Evolutionary conservation across 2,113 vertebrate species (phyloP).

Genomic region (Labeo rohita): DNA sequence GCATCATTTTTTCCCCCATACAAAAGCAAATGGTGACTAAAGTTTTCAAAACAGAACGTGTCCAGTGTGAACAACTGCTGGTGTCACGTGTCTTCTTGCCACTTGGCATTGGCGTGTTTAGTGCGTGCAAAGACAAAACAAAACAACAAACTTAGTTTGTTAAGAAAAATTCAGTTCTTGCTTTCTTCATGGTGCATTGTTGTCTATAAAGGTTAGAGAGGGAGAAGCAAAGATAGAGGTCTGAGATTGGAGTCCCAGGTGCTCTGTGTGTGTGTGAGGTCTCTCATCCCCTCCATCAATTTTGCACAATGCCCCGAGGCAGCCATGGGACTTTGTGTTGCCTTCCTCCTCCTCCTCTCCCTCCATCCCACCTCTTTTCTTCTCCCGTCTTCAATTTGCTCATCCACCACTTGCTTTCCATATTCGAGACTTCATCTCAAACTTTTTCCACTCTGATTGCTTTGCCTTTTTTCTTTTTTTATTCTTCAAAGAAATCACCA

Average conservation of each 20-base stretch:
- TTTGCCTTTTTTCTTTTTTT: neutral
- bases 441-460: conserved; percentile 7
- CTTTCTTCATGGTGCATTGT: neutral
- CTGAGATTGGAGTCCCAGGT: conserved; percentile 48
- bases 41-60: neutral
- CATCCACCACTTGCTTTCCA: conserved; percentile 53
- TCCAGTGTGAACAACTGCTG: neutral
- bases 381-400: conserved; percentile 59
- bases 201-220: neutral
- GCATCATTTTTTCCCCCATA: neutral
- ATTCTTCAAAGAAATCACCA: neutral
- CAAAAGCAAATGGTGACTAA: neutral
- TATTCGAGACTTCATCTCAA: neutral
- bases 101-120: conserved; percentile 19
- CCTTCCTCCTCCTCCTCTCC: conserved; percentile 25
- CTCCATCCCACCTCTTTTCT: conserved; percentile 57
- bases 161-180: neutral
- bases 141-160: neutral
- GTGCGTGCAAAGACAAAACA: neutral
- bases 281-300: conserved; percentile 61
- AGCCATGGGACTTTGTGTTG: conserved; percentile 44
- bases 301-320: conserved; percentile 57
- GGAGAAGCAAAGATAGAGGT: conserved; percentile 36
- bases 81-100: too few relatives aligned
- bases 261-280: conserved; percentile 54